Base-by-base conservation (phyloP, 2,888 invertebrate species). In the Leptopterna dolabrata region DNA sequence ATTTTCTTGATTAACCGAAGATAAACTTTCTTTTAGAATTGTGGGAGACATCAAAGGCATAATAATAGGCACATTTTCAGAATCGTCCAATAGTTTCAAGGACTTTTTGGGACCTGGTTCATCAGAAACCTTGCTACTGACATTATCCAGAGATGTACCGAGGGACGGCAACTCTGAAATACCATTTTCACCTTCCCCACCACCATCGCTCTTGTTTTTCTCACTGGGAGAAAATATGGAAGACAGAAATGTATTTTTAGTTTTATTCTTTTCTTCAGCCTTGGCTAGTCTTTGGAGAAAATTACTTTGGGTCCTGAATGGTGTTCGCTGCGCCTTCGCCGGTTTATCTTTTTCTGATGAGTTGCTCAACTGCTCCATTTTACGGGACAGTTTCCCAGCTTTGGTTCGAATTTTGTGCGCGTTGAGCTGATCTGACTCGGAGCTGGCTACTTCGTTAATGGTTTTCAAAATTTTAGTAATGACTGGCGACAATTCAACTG, bases 211-310 rank as follows among this genome's bases (percentile, higher is more conserved):
- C 24, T 76, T 36, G 6, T 76, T 36, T 13, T 43, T 76, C n/a
- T 76, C 76, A 76, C 4, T 76, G 11, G 55, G 19, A 9, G 76
- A 43, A 36, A 76, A 43, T 24, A 76, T 43, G 16, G 76, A 76
- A 19, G 76, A 76, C 19, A 76, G n/a, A 76, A 76, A 76, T 41
- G 41, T 24, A 43, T 41, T 78, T 70, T 78, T 86, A 13, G 41
- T 41, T 30, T 80, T 86, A 36, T 86, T 86, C 30, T 86, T 80
- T n/a, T 76, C 78, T 27, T 86, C 86, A 14, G 80, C 86, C 43
- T 86, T 86, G 0, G 86, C 76, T 27, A 86, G n/a, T 19, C 86
- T 47, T 43, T 86, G 86, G 16, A 78, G 63, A 30, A 86, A 86
- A 55, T 78, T 80, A 55, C 86, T 86, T 41, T 86, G 78, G 1